Percentiles rank a stretch among this genome's conserved stretches.
Evolutionary conservation across 2,888 invertebrate species (phyloP).

Genomic region (Heterodera filipjevi): DNA sequence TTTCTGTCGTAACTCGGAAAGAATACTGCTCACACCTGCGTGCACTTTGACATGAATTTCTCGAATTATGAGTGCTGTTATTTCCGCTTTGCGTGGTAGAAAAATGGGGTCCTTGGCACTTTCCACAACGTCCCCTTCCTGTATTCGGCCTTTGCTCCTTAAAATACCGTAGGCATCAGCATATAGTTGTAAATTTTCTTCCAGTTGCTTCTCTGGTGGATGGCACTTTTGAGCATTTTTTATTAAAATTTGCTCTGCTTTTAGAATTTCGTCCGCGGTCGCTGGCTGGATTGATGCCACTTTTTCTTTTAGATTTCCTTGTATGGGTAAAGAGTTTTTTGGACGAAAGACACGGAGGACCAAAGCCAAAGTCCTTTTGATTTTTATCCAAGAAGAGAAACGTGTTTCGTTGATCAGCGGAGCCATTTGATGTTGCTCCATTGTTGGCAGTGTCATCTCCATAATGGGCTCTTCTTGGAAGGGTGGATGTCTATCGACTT

Average conservation of each 20-base stretch:
- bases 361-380: neutral
- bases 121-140: neutral
- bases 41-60: conserved; percentile 12
- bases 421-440: neutral
- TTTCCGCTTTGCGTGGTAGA: neutral
- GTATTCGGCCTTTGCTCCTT: conserved; percentile 22
- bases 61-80: conserved; percentile 7
- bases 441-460: conserved; percentile 12
- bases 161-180: conserved; percentile 11
- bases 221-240: conserved; percentile 10
- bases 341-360: neutral
- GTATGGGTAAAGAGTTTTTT: neutral
- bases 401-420: neutral
- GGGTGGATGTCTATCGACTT: neutral
- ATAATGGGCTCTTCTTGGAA: neutral
- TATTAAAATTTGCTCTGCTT: conserved; percentile 21
- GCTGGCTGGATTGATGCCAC: neutral
- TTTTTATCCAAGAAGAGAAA: neutral
- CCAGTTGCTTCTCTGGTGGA: neutral
- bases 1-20: conserved; percentile 18
- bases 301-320: neutral
- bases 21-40: neutral
- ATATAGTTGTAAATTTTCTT: conserved; percentile 11
- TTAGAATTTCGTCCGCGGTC: neutral
- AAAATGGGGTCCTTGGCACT: conserved; percentile 12